Evolutionary conservation across 2,797 vertebrate species (phyloP).

Genomic region (Poecilia velifera): DNA sequence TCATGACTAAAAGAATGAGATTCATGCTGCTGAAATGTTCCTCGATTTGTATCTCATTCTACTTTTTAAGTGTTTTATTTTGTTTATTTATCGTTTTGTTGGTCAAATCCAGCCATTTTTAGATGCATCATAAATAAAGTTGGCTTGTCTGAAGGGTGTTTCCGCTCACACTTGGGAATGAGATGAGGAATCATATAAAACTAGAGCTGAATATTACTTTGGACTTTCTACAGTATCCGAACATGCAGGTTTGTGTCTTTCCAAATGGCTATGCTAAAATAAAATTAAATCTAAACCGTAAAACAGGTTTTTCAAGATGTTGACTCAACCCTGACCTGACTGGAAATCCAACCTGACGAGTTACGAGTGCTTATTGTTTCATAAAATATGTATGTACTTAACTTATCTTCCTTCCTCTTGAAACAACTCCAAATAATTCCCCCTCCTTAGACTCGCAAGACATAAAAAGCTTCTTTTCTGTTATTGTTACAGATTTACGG

Average conservation of each 20-base stretch:
- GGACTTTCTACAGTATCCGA: not conserved
- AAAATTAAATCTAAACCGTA: not conserved
- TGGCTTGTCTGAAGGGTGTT: not conserved
- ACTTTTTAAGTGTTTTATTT: not conserved
- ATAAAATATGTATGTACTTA: not conserved
- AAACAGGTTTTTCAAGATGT: constrained; percentile 1
- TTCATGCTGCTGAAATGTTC: not conserved
- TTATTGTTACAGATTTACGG: not conserved
- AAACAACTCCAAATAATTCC: not conserved
- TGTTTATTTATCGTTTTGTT: not conserved
- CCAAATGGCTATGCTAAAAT: not conserved
- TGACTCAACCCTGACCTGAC: not conserved
- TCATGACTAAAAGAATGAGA: not conserved
- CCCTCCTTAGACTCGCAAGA: not conserved
- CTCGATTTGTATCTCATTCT: not conserved
- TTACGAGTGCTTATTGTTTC: not conserved
- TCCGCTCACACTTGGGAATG: not conserved
- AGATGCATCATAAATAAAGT: not conserved
- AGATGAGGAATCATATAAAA: not conserved
- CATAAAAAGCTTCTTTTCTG: not conserved
- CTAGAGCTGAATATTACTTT: not conserved
- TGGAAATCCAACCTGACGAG: not conserved
- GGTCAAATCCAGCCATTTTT: not conserved
- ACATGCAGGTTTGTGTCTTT: not conserved
- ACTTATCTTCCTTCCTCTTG: not conserved